Evolutionary conservation across 2,113 vertebrate species (phyloP).

Genomic region (Tyto alba): DNA sequence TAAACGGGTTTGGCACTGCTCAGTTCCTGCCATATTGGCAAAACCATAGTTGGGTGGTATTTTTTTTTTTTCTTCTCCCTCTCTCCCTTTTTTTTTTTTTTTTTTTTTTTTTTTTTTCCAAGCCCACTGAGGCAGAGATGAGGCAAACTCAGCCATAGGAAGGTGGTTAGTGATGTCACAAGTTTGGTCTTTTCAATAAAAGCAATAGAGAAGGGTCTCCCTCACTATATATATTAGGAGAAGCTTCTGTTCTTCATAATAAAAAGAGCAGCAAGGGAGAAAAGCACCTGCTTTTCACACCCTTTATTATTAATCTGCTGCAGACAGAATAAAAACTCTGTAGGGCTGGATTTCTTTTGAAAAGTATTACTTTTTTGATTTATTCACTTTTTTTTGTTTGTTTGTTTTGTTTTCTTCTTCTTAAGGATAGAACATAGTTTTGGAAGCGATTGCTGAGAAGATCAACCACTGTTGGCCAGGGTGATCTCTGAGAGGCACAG

Average conservation of each 20-base stretch:
- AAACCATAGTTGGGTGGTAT: not conserved
- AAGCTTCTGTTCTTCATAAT: conserved; percentile 20
- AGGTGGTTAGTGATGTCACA: conserved; percentile 63
- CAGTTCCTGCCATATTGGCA: not conserved
- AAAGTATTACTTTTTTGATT: not conserved
- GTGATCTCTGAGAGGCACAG: conserved; percentile 38
- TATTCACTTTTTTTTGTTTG: not conserved
- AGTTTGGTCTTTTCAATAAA: conserved; percentile 51
- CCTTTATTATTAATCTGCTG: not conserved
- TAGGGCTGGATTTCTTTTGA: not conserved
- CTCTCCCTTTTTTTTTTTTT: no score
- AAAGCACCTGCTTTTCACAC: conserved; percentile 52
- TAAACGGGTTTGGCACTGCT: not conserved
- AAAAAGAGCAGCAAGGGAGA: conserved; percentile 12
- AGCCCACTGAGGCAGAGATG: conserved; percentile 33
- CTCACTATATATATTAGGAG: conserved; percentile 57
- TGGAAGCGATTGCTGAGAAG: conserved; percentile 46
- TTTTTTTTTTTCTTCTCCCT: not conserved
- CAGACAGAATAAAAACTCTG: not conserved
- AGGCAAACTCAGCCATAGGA: conserved; percentile 54
- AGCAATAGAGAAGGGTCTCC: conserved; percentile 13
- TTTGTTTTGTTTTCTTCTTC: not conserved
- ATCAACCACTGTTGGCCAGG: conserved; percentile 35
- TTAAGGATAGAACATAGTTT: conserved; percentile 1
- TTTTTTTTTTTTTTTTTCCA: not conserved